Evolutionary conservation across 2,113 vertebrate genomes (phyloP), one percentile per base, ranked within the genome.

Genomic region (Gallinago jamesoni): DNA sequence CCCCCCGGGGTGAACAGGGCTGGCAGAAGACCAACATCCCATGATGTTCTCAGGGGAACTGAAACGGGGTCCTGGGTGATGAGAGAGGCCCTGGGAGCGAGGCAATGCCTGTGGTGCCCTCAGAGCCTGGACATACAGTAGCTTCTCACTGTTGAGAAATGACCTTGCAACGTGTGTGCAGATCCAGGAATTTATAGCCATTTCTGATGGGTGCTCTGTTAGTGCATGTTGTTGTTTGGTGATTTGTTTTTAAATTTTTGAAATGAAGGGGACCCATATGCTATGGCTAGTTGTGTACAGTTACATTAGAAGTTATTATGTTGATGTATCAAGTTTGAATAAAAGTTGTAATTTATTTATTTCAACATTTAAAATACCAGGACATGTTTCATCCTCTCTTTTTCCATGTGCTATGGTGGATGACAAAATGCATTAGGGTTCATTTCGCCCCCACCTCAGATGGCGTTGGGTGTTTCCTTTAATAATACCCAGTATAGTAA

Each of bases 141-240:
- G 33, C 45, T 76, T 55, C 39, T 50, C 23, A 74, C 10, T 19
- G 48, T 3, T 60, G 55, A 73, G 50, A 53, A 82, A 17, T 5
- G 24, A 75, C 39, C 23, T 19, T 20, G 27, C 24, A 25, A 28
- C 1, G 2, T 2, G 5, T 18, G 47, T 37, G 43, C 59, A 33
- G 9, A 35, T 14, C 16, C 48, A 27, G 79, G 79, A n/a, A 48
- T 70, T 66, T 0, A 28, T 39, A 50, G 8, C 50, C 7, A 0
- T 10, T 33, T 24, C 39, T 35, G 41, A 64, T 69, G 53, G 14
- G 14, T 1, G 19, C 3, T 5, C 14, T 72, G 12, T 3, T 62
- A 41, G n/a, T 75, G 28, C 14, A 3, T 1, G 6, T 25, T 31
- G 53, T 0, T 62, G 27, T 62, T 53, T 25, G 47, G 3, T 7